Evolutionary conservation across 2,113 vertebrate genomes (phyloP).

Genomic region (Microcebus ravelobensis): DNA sequence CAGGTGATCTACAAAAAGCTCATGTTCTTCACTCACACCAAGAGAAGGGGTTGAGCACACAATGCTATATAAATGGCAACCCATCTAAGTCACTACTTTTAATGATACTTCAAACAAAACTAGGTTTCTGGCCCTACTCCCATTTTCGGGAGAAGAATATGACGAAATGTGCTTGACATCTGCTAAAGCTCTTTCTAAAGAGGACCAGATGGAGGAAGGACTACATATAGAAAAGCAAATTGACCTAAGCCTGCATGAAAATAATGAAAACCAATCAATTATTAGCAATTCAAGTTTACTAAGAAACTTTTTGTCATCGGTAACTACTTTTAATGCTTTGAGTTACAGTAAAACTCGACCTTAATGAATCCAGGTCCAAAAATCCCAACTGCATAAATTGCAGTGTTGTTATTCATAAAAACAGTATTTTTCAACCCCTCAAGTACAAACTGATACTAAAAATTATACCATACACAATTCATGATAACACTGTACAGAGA

Average conservation of each 20-base stretch:
- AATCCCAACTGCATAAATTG: neutral
- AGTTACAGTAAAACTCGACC: neutral
- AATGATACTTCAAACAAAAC: neutral
- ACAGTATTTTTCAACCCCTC: neutral
- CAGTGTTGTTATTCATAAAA: neutral
- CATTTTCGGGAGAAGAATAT: neutral
- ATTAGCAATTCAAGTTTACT: conserved; percentile 44
- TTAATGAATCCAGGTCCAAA: neutral
- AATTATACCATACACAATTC: neutral
- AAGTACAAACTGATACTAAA: conserved; percentile 50
- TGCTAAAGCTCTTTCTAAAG: neutral
- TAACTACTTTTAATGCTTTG: conserved; percentile 6
- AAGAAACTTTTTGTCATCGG: neutral
- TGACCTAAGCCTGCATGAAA: neutral
- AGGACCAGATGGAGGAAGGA: neutral
- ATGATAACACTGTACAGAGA: neutral
- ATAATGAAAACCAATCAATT: neutral
- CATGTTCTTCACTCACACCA: neutral
- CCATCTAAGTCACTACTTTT: neutral
- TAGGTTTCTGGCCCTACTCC: neutral
- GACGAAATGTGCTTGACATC: neutral
- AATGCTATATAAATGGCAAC: neutral
- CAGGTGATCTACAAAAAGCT: neutral
- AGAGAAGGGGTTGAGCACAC: neutral
- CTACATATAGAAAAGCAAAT: neutral